A percentile compares a stretch with the other conserved stretches of the same genome.
phyloP scores from a whole-genome alignment of 2,113 vertebrate species.

The Microtus oregoni region DNA sequence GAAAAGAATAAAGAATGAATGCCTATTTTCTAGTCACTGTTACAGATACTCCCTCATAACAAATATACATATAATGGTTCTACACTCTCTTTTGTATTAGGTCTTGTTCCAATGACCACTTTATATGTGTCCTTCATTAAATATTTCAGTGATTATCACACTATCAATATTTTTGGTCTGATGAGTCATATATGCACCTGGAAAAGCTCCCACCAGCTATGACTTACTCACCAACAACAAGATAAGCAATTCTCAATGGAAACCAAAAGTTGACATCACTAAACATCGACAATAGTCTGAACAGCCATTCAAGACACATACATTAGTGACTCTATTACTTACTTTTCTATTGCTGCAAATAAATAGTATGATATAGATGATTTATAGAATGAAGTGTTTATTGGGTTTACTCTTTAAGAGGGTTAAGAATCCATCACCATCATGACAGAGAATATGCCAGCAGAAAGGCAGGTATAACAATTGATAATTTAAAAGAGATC shows the following conservation, averaged over 20 bases:
- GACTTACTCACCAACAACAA: too few species aligned
- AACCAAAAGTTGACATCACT: background rate
- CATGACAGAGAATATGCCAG: background rate
- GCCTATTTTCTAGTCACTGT: background rate
- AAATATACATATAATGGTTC: background rate
- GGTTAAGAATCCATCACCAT: background rate
- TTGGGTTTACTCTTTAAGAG: background rate
- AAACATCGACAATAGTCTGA: background rate
- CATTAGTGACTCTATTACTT: background rate
- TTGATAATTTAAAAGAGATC: background rate
- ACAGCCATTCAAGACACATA: background rate
- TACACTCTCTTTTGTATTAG: background rate
- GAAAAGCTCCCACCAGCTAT: background rate
- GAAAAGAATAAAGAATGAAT: background rate
- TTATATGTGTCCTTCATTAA: background rate
- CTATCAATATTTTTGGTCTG: background rate
- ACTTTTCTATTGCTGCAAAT: background rate
- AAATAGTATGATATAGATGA: background rate
- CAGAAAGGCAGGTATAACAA: background rate
- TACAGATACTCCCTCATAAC: background rate
- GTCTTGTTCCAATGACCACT: background rate
- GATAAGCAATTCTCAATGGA: background rate
- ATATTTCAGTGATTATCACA: background rate
- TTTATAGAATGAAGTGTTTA: background rate
- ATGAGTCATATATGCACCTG: background rate